phyloP scores from a whole-genome alignment of 2,888 invertebrate genomes.

The Lasioglossum oenotherae region DNA sequence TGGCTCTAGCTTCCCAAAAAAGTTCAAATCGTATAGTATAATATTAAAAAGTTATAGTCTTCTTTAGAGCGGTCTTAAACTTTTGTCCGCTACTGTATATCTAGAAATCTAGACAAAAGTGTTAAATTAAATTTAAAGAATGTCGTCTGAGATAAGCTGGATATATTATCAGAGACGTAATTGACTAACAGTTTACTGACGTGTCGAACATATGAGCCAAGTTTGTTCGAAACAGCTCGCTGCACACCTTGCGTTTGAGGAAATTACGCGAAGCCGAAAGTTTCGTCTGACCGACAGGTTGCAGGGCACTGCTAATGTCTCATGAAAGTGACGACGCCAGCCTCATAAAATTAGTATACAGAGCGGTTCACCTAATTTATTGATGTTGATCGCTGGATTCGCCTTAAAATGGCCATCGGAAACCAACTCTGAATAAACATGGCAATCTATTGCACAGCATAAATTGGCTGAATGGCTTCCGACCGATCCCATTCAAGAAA shows the following conservation, averaged over 20 bases:
- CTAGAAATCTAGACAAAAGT: no score
- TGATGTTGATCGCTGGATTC: background rate
- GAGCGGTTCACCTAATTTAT: background rate
- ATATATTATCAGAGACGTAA: background rate
- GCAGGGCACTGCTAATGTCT: conserved; percentile 1
- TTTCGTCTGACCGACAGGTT: background rate
- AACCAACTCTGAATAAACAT: background rate
- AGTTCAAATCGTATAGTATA: no score
- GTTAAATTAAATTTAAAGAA: background rate
- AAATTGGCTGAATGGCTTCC: background rate
- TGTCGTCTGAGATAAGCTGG: background rate
- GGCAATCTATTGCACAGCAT: background rate
- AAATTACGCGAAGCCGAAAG: conserved; percentile 2
- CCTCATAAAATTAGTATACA: background rate
- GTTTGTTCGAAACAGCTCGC: background rate
- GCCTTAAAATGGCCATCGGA: background rate
- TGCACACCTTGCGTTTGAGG: background rate
- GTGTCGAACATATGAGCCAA: background rate
- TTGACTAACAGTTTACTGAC: background rate
- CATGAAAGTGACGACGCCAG: background rate
- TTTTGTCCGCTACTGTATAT: no score
- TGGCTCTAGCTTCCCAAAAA: no score
- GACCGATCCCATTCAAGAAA: background rate
- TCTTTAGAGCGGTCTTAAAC: no score
- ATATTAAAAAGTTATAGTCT: no score